Evolutionary conservation across 2,888 invertebrate genomes (phyloP), one percentile per base, ranked within the genome.

Genomic region (Andrena camellia): DNA sequence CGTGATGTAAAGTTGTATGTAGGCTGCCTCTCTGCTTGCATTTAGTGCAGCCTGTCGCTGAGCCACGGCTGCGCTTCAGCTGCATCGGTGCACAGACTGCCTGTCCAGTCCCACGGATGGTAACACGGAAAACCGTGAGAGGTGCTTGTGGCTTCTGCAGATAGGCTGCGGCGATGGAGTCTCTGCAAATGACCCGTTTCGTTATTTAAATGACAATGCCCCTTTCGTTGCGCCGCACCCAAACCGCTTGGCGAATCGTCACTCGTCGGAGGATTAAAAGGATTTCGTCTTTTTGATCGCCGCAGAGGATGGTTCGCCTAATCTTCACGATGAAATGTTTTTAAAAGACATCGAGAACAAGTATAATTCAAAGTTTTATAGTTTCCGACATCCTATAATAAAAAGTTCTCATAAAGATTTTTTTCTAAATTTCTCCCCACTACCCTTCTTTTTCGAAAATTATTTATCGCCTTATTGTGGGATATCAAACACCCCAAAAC

Each of bases 121-220:
- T 26, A 33, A 20, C 35, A 57, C 26, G 23, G 68, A 23, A 57
- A n/a, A 35, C 23, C 31, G 52, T 26, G 52, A 29, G 67, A 52
- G 31, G 31, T 20, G 52, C 31, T 54, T n/a, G 67, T 20, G 52
- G 67, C 52, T 67, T 67, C 67, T 33, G 13, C 31, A 20, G 67
- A 31, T 31, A 60, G 7, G n/a, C n/a, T 31, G 31, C n/a, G 60
- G 31, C 60, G 29, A 31, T 60, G n/a, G 1, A n/a, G 31, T 6
- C 7, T 5, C 29, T 54, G 57, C 33, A 33, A 66, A 74, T 59
- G 73, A 66, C 31, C 31, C 66, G 57, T 59, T 66, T 59, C 57
- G 66, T 74, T 66, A 74, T 74, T 74, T 66, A 74, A 66, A 74
- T 66, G 66, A 66, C 57, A 57, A 59, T 66, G 66, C 31, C 31